phyloP scores from a whole-genome alignment of 2,113 vertebrate species.

The Calypte anna region DNA sequence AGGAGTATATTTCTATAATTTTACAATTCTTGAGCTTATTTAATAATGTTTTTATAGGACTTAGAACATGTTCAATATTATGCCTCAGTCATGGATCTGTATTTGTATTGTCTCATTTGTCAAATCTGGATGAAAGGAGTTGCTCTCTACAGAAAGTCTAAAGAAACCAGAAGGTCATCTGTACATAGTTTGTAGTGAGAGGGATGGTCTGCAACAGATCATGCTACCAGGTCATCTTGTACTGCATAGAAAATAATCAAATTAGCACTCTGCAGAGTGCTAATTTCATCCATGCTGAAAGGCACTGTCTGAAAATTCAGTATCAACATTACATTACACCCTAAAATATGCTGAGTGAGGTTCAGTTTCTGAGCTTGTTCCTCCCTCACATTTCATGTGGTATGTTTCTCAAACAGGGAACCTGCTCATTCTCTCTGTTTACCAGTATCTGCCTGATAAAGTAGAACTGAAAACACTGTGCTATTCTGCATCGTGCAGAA shows the following conservation, averaged over 20 bases:
- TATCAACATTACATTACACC: neutral
- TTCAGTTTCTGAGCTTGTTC: neutral
- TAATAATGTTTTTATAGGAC: neutral
- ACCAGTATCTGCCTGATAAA: constrained; percentile 29
- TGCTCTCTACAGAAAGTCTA: neutral
- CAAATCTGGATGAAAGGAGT: neutral
- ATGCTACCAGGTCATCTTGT: neutral
- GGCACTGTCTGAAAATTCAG: neutral
- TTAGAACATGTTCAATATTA: neutral
- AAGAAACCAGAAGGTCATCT: neutral
- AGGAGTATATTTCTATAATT: neutral
- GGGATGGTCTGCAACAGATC: neutral
- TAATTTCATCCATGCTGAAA: neutral
- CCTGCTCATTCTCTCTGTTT: neutral
- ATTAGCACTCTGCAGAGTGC: neutral
- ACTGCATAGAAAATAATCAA: neutral
- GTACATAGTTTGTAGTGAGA: neutral
- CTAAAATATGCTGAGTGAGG: neutral
- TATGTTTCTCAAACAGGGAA: neutral
- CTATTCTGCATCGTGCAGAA: neutral
- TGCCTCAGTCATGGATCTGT: neutral
- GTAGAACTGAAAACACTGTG: constrained; percentile 6
- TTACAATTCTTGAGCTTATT: neutral
- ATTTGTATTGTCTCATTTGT: neutral
- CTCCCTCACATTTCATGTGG: neutral